Base-by-base conservation (phyloP, 2,888 invertebrate genomes). In the Agriopis aurantiaria region DNA sequence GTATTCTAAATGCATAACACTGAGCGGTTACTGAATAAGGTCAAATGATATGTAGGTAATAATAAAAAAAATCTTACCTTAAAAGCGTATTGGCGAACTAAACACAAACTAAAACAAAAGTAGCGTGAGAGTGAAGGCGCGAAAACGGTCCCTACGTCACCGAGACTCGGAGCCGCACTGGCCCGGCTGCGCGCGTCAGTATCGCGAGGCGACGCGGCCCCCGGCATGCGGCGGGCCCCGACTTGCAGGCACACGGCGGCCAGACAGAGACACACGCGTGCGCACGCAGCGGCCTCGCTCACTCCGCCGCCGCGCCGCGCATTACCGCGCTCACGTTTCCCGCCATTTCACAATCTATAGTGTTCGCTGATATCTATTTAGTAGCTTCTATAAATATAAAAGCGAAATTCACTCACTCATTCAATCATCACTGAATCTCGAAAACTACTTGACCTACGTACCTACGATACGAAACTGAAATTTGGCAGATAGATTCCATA, bases 41-140 rank as follows among this genome's bases (percentile, higher is more conserved):
- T 51, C 40, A 49, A 23, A 41, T 3, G 7, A 23, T 12, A 60
- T 48, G 48, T 58, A 65, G 61, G 23, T 59, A n/a, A n/a, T n/a
- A n/a, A n/a, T n/a, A n/a, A n/a, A n/a, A n/a, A n/a, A n/a, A n/a
- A 12, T 23, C 72, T 74, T 71, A 76, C 76, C 72, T 72, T 65
- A 57, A 64, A 55, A 40, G n/a, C 14, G 61, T 23, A 17, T 61
- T 48, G 51, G 69, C 65, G 55, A 73, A 76, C 70, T 60, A 73
- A 74, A 76, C 73, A 68, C 70, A 76, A 74, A 74, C 71, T 64
- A 72, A 76, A 75, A 73, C 65, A 64, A 71, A 69, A 70, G 58
- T 12, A 53, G 7, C 55, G 55, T 62, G 68, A 51, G 51, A 58
- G 72, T 73, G 66, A 74, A 71, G 73, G 72, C 78, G 73, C 75